Evolutionary conservation across 2,113 vertebrate genomes (phyloP).

Genomic region (Progne subis): DNA sequence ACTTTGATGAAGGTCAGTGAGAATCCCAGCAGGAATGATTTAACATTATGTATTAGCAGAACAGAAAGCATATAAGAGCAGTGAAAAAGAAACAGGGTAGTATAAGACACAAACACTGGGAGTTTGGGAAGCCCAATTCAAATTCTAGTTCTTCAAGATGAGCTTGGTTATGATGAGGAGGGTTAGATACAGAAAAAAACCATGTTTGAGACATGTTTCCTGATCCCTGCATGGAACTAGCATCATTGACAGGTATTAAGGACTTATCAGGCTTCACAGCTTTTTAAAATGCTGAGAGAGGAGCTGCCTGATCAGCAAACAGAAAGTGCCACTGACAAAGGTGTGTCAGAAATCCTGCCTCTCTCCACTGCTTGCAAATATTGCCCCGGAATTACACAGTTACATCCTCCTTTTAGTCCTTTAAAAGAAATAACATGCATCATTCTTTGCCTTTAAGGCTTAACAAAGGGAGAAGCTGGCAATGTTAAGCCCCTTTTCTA

Average conservation of each 20-base stretch:
- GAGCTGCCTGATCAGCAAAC: slow-evolving; percentile 34
- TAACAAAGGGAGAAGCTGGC: neutral
- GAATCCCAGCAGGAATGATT: neutral
- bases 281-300: neutral
- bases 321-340: neutral
- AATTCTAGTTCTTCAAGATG: neutral
- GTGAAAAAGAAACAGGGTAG: neutral
- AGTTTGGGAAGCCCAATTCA: neutral
- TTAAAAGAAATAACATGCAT: neutral
- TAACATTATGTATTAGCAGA: neutral
- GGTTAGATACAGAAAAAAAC: neutral
- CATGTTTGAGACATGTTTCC: neutral
- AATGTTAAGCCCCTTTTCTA: neutral
- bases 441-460: neutral
- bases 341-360: neutral
- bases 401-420: neutral
- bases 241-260: slow-evolving; percentile 39
- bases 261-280: slow-evolving; percentile 6
- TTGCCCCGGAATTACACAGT: neutral
- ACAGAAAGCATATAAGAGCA: neutral
- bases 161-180: neutral
- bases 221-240: neutral
- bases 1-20: neutral
- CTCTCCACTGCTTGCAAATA: neutral
- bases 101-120: neutral